Base-by-base conservation (phyloP, 2,888 invertebrate genomes). In the Eilema sororculum region DNA sequence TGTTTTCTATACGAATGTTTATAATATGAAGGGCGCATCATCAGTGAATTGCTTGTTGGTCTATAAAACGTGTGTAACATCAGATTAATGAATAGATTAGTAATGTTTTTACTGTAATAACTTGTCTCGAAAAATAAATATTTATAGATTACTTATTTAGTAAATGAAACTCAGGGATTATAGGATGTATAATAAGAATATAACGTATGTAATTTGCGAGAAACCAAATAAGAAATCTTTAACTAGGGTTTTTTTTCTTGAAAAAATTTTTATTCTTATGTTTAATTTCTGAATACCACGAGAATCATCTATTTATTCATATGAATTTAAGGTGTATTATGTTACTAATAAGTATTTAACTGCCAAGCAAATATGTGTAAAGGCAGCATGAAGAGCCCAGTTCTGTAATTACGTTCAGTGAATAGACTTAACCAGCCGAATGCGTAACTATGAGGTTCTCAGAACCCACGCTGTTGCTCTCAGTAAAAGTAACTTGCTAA, bases 401-500 rank as follows among this genome's bases (percentile, higher is more conserved):
- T 84, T 83, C 79, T 78, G 77, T 82, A 87, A 87, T 87, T 86
- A 86, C 75, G 80, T 82, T 78, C 70, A 81, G 68, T 81, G 84
- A 83, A 80, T 78, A 78, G 81, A 77, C 83, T 87, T 84, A 84
- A 85, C 82, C 81, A 84, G 86, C 78, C 76, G 73, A 78, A 80
- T 77, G 81, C 78, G 83, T 77, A 84, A 81, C 80, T 74, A 68
- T 76, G 69, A 22, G 61, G 57, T 85, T 84, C 85, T 77, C 60
- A 71, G 86, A 84, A 85, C 77, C 73, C 82, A 82, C 80, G 78
- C 78, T 77, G 75, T 78, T 76, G 74, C 80, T 70, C 74, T 37
- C 30, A 78, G 82, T 78, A 78, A 81, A 78, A 73, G 71, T 76
- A 73, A 82, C 81, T 81, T 67, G 78, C 75, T 80, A 76, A 79